Base-by-base conservation (phyloP, 2,888 invertebrate genomes). In the Orgyia antiqua region DNA sequence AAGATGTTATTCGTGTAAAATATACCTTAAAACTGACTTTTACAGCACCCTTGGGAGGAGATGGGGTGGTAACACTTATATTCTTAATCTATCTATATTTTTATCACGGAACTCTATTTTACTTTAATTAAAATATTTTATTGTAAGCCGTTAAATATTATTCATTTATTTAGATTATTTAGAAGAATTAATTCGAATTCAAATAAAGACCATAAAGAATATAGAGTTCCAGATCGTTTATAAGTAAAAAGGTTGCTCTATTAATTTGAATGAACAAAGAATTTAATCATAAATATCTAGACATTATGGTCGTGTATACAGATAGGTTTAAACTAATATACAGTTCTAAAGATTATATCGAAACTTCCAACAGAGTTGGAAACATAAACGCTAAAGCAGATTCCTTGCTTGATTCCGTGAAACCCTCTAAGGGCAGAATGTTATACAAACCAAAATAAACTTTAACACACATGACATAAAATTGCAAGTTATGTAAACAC, bases 401-500 rank as follows among this genome's bases (percentile, higher is more conserved):
- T 65, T 64, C 67, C 63, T 63, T 56, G 53, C 63, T 68, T 63
- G 61, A 73, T 80, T 80, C 82, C 71, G 59, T 69, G 73, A 66
- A 80, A 62, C 65, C 69, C 62, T 64, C 58, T 49, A 58, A 62
- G 57, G 68, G 60, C 61, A 60, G 45, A 36, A 42, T 40, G 36
- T 32, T 18, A 34, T 18, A 32, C 35, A 32, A 40, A 43, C 28
- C 60, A 15, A 63, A 64, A 58, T 48, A 49, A 57, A 58, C 50
- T 55, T 56, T 68, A 63, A 36, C 4, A 0, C 11, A 11, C 30
- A 29, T 20, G 8, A 3, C 32, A 49, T 66, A 72, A 57, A 52
- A 62, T 52, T 47, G 36, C 48, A 51, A 63, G 43, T 68, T 40
- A 33, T 47, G 36, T 34, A 33, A 36, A 31, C 34, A 24, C 21